Conservation (phyloP, 2,113 vertebrate species). For the Bungarus multicinctus region DNA sequence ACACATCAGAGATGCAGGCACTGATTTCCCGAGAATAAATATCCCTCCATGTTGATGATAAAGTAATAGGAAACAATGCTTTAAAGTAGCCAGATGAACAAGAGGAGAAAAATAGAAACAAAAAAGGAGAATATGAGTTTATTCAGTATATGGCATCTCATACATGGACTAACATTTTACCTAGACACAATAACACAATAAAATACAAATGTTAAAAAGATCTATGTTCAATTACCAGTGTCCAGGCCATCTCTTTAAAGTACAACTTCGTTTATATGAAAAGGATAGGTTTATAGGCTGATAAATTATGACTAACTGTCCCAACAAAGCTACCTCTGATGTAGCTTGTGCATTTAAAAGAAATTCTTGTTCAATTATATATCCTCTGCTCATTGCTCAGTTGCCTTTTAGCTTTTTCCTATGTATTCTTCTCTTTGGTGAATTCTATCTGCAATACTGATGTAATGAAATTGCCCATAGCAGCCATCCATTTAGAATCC, state of each 20-base stretch:
- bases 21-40: background rate
- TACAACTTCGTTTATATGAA: background rate
- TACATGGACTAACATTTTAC: background rate
- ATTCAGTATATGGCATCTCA: background rate
- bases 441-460: background rate
- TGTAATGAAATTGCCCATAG: background rate
- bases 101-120: background rate
- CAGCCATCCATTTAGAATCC: background rate
- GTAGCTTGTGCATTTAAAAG: background rate
- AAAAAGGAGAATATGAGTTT: no score
- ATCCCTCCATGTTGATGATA: background rate
- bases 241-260: background rate
- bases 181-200: background rate
- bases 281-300: background rate
- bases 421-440: background rate
- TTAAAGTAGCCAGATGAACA: background rate
- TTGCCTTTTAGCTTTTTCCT: background rate
- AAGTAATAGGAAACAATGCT: background rate
- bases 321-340: background rate
- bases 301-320: background rate
- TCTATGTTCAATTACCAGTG: background rate
- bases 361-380: background rate
- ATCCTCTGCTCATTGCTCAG: background rate
- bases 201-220: background rate
- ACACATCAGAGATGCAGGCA: accelerated